Base-by-base conservation (phyloP, 2,888 invertebrate species). In the Elegia similella region DNA sequence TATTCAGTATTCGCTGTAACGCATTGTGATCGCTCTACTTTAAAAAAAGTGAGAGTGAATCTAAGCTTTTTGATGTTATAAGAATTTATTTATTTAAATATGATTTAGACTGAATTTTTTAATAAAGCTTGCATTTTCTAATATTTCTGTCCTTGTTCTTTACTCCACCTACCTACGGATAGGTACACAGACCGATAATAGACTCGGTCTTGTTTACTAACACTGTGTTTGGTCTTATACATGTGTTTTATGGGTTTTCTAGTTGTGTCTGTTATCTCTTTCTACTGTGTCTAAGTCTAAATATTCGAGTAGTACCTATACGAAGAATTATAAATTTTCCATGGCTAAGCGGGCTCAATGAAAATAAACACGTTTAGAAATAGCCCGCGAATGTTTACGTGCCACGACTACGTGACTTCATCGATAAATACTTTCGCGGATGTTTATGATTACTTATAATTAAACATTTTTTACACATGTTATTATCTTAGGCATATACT, bases 101-200 rank as follows among this genome's bases (percentile, higher is more conserved):
- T 88, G 80, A 81, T 83, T 81, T 86, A 86, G 89, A 91, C 88
- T 90, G 86, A 89, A 76, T 80, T 87, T n/a, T 88, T 82, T 88
- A 91, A 91, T 90, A 91, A 90, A 90, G 90, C 91, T 91, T 90
- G 88, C 83, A 76, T 84, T 88, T 88, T 86, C 82, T 82, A 83
- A 79, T 80, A 78, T 65, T 70, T 73, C 73, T 79, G 72, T 79
- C 83, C 82, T 84, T 83, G 76, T 75, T 75, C 68, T 76, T 72
- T 75, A 76, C 68, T 66, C 63, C 69, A 72, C 69, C 72, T 69
- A 68, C 73, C 73, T 71, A 64, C 60, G 58, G 52, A 55, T 53
- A 53, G 34, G 54, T 52, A 57, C 56, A 72, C 67, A 68, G 76
- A 77, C 81, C 87, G 82, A 81, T 86, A 75, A 83, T 82, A 84